Conservation (phyloP, 2,888 invertebrate species). For the Dusona sp. region DNA sequence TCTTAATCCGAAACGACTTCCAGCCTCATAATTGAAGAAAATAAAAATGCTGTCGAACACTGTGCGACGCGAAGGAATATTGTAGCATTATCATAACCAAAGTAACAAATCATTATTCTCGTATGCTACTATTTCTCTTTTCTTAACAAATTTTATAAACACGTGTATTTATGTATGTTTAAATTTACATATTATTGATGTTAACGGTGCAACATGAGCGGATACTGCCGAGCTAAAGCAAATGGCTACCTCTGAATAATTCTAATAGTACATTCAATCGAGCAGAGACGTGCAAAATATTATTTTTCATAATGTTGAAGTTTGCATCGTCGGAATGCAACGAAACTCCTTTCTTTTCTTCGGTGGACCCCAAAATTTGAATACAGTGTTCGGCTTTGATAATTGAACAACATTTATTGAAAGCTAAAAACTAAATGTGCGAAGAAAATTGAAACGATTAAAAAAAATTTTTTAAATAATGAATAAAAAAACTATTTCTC, state of each 20-base stretch:
- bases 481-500: no score
- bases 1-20: slow-evolving; percentile 88
- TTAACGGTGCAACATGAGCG: slow-evolving; percentile 29
- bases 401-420: no score
- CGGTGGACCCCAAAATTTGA: no score
- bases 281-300: neutral
- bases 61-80: slow-evolving; percentile 23
- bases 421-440: no score
- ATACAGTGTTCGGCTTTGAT: no score
- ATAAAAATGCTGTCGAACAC: neutral
- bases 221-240: slow-evolving; percentile 36
- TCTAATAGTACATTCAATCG: slow-evolving; percentile 14
- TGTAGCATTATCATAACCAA: slow-evolving; percentile 63
- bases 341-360: no score
- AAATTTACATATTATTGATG: slow-evolving; percentile 40
- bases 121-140: slow-evolving; percentile 45
- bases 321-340: no score
- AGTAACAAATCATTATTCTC: slow-evolving; percentile 60
- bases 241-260: slow-evolving; percentile 54
- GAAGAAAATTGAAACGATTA: no score
- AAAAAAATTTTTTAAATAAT: no score
- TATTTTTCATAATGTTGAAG: no score
- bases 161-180: slow-evolving; percentile 17
- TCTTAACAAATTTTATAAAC: slow-evolving; percentile 49
- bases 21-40: slow-evolving; percentile 72